These are phyloP conservation scores for Chlorospingus flavigularis DNA, from an alignment of 2,797 vertebrate genomes.

Conservation along the genomic window DNA sequence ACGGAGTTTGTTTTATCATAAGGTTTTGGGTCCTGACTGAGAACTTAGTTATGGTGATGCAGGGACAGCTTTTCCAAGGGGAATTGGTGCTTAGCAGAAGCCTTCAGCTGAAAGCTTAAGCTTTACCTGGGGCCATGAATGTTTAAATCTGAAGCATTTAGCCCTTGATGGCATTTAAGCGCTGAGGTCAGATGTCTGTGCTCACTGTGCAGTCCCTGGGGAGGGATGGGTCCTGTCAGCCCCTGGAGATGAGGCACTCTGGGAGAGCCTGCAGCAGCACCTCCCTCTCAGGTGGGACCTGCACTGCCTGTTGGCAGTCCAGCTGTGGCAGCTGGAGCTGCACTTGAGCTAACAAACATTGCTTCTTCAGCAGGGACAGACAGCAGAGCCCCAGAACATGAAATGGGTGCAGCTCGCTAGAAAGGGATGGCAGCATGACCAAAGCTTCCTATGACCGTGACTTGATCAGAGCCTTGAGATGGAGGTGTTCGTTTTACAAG, in stretches of 20 bases:
- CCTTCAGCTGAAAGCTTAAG: background rate
- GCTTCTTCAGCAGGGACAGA: background rate
- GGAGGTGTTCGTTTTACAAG: background rate
- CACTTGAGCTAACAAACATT: background rate
- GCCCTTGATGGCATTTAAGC: background rate
- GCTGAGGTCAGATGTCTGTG: background rate
- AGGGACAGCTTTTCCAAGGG: background rate
- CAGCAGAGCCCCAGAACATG: background rate
- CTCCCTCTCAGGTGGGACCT: accelerated
- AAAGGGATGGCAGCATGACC: background rate
- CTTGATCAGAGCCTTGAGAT: background rate
- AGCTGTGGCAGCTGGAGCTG: background rate
- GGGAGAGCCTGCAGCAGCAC: background rate
- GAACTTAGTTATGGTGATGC: background rate
- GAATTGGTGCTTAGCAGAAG: background rate
- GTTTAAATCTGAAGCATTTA: background rate
- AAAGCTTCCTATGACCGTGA: background rate
- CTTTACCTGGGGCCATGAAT: background rate
- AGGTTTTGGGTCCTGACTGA: background rate
- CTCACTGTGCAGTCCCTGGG: background rate
- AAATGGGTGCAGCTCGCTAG: background rate
- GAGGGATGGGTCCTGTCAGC: accelerated
- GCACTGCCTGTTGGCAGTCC: background rate
- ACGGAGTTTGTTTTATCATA: background rate
- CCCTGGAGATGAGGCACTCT: accelerated